phyloP scores from a whole-genome alignment of 2,113 vertebrate species.

The Perca fluviatilis region DNA sequence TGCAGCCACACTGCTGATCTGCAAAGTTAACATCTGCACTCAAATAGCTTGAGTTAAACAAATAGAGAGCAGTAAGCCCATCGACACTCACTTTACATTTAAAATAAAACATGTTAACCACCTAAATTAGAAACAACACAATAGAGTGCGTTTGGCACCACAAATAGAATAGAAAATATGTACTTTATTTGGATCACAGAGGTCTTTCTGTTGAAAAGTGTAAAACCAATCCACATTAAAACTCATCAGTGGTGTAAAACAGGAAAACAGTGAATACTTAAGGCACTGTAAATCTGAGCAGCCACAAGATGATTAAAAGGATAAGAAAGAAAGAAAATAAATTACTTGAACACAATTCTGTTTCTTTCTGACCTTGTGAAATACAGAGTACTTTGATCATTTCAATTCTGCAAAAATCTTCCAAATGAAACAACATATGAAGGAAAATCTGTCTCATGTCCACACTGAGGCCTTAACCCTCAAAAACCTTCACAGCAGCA shows the following conservation, averaged over 20 bases:
- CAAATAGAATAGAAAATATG: background rate
- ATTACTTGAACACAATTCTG: background rate
- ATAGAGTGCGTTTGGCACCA: background rate
- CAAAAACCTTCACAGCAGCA: background rate
- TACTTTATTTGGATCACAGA: too few relatives aligned
- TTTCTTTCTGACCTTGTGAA: background rate
- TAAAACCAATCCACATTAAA: background rate
- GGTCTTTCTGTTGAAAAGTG: background rate
- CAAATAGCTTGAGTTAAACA: too few relatives aligned
- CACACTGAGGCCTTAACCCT: background rate
- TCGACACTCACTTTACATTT: background rate
- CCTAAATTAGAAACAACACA: background rate
- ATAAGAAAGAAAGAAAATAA: background rate
- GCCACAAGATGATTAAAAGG: background rate
- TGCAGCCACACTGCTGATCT: too few relatives aligned
- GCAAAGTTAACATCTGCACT: too few relatives aligned
- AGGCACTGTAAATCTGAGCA: too few relatives aligned
- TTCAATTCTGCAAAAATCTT: background rate
- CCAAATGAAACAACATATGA: background rate
- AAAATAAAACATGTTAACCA: background rate
- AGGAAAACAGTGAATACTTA: too few relatives aligned
- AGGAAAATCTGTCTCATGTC: background rate
- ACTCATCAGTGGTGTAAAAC: background rate
- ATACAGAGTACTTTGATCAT: background rate
- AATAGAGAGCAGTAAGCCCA: too few relatives aligned